Conservation (phyloP, 1,140 invertebrate species). For the Neodiprion virginianus region DNA sequence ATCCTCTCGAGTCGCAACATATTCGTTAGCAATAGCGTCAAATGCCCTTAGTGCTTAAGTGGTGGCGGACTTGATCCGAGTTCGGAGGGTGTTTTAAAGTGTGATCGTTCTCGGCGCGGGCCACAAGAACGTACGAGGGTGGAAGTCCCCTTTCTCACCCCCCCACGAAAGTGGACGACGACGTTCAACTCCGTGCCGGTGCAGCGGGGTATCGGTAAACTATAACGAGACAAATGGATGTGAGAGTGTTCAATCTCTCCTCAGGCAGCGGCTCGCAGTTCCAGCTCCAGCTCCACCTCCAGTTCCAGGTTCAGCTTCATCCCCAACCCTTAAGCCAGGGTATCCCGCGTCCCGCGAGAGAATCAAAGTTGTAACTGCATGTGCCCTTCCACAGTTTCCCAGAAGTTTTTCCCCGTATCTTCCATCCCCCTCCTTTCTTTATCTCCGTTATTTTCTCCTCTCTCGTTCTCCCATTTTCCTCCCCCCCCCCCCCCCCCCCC, state of each 20-base stretch:
- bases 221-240: conserved; percentile 54
- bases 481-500: too few species aligned
- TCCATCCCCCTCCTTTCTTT: background rate
- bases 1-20: background rate
- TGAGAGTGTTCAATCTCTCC: conserved; percentile 29
- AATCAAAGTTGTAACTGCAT: conserved; percentile 45
- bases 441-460: too few species aligned
- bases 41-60: background rate
- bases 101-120: conserved; percentile 35
- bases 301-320: conserved; percentile 1
- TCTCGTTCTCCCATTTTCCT: too few species aligned
- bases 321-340: conserved; percentile 9
- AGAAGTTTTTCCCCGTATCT: conserved; percentile 24
- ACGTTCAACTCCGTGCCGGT: conserved; percentile 12
- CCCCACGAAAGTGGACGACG: background rate
- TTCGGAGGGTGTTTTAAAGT: conserved; percentile 51
- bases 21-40: too few species aligned
- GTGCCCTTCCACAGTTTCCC: conserved; percentile 17
- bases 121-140: conserved; percentile 1
- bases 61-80: conserved; percentile 32
- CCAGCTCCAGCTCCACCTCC: conserved; percentile 13
- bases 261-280: conserved; percentile 24
- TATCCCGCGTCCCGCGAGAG: conserved; percentile 15
- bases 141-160: background rate
- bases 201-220: conserved; percentile 44